These are phyloP conservation scores for Agonopterix alstromeriana DNA, from an alignment of 2,888 invertebrate genomes.

Conservation along the genomic window DNA sequence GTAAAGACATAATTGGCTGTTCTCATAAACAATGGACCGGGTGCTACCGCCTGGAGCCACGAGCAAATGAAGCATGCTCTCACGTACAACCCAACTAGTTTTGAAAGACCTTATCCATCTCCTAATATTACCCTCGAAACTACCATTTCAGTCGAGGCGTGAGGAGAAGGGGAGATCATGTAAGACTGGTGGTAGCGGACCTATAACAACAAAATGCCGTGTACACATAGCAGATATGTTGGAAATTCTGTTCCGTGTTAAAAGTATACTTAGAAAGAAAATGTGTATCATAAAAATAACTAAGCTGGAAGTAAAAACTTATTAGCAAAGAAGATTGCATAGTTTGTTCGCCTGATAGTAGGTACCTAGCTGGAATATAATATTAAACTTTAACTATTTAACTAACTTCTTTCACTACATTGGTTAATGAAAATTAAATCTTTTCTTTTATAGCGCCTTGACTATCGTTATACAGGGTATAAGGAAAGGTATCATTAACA, in stretches of 20 bases:
- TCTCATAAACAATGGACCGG: constrained; percentile 60
- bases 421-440: too few relatives aligned
- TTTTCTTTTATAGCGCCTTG: too few relatives aligned
- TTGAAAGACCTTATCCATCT: constrained; percentile 22
- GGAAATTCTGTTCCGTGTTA: constrained; percentile 46
- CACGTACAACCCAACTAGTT: constrained; percentile 44
- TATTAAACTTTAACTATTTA: too few relatives aligned
- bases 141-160: constrained; percentile 2
- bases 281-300: constrained; percentile 17
- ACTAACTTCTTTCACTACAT: too few relatives aligned
- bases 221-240: constrained; percentile 43
- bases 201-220: constrained; percentile 47
- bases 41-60: constrained; percentile 53
- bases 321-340: too few relatives aligned
- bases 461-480: too few relatives aligned
- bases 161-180: constrained; percentile 21
- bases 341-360: not conserved
- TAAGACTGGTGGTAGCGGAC: constrained; percentile 22
- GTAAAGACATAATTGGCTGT: constrained; percentile 63
- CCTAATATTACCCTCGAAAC: constrained; percentile 9
- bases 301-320: not conserved
- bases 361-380: not conserved
- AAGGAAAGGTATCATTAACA: too few relatives aligned
- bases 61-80: constrained; percentile 64
- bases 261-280: constrained; percentile 27